Base-by-base conservation (phyloP, 2,888 invertebrate species). In the Cepaea hortensis region DNA sequence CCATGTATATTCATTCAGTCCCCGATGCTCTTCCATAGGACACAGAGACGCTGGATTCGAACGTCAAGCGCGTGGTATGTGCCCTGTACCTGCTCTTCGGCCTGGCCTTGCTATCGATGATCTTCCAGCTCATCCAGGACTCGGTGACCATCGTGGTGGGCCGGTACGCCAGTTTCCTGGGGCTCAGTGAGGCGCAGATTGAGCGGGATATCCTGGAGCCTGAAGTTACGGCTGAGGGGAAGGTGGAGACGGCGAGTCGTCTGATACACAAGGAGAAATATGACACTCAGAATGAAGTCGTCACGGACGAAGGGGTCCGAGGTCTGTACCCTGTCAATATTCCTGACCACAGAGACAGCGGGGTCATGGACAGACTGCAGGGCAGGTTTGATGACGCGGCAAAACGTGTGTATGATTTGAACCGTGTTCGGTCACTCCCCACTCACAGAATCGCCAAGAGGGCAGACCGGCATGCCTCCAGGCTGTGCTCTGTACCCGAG, bases 21-120 rank as follows among this genome's bases (percentile, higher is more conserved):
- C 23, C 18, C 9, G 18, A 11, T 46, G 68, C 13, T 68, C 23
- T 46, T 4, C 48, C 48, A 35, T 81, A 85, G 85, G 50, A 73
- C 72, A 85, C 81, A 13, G 62, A 81, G 46, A 85, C 85, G 0
- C 20, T 81, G n/a, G 89, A 92, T 86, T 92, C 91, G 83, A 90
- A 91, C 83, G 92, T 92, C 88, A 93, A 93, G 88, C 91, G 94
- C 13, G 92, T 94, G 3, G 90, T 93, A 7, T 94, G 94, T 81
- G 91, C 93, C 72, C 89, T 94, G 23, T 95, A 95, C 90, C 92
- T 95, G 81, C 89, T 95, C 81, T 92, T 95, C 68, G 95, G 95
- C 35, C 93, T 95, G 91, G 94, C 95, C 6, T 90, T 95, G 35
- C 92, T 95, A 73, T 95, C 95, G 70, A 95, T 95, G 95, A 94